Evolutionary conservation across 92 coral and sea anemone species (phyloP), one percentile per base, ranked within the genome.

Genomic region (Epizoanthus scotinus): DNA sequence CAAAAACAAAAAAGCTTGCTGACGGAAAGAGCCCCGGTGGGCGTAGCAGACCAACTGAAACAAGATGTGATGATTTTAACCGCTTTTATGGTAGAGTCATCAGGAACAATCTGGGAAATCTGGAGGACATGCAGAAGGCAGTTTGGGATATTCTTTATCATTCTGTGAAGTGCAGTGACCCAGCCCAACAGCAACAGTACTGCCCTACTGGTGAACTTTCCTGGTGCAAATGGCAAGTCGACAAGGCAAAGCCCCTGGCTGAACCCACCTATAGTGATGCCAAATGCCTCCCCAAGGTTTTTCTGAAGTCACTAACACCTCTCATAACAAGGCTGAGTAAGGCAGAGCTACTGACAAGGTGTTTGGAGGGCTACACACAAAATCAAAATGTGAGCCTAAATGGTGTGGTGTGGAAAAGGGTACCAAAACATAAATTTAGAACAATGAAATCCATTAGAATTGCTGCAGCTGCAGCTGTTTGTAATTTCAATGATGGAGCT

Each of bases 401-500:
- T 58, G 24, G 63, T 27, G 20, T 5, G 63, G 63, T 58, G 28
- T 58, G 63, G 27, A 58, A 58, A 58, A 58, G 63, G 20, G 28
- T 27, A 58, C 63, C 63, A 58, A 58, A 58, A 58, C 63, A 58
- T n/a, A n/a, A n/a, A n/a, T n/a, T n/a, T n/a, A n/a, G n/a, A n/a
- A n/a, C n/a, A n/a, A n/a, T 3, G 27, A 58, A 58, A 20, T 19
- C 63, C 24, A 72, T 72, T 25, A 72, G 13, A 59, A 28, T 44
- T 72, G 78, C 52, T 27, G 78, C 64, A 54, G 77, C 61, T 47
- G 78, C 78, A 49, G 78, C 78, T 54, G 64, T 47, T 72, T 54
- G 63, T 50, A 54, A 55, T 55, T 72, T 29, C 50, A 28, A 53
- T 19, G 49, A 72, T 34, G 78, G 78, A 28, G 64, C 78, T 54